Conservation (phyloP, 2,797 vertebrate species). For the Acanthurus leucopareius region DNA sequence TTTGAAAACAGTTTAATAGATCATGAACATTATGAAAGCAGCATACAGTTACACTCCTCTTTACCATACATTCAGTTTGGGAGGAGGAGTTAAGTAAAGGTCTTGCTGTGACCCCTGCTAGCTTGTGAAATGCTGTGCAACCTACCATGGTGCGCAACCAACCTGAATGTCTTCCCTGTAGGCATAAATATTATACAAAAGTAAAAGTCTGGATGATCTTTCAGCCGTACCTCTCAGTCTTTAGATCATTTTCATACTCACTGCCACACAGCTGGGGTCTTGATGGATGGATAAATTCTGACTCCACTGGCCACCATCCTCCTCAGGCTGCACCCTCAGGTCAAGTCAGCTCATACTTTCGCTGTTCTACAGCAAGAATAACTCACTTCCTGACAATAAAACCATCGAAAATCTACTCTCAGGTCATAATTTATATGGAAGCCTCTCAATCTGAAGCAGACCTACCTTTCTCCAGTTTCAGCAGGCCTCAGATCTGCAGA, state of each 20-base stretch:
- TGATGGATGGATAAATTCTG: conserved; percentile 53
- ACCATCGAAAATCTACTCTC: conserved; percentile 63
- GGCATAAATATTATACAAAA: conserved; percentile 36
- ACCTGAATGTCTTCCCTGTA: conserved; percentile 28
- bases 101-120: conserved; percentile 7
- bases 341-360: conserved; percentile 63
- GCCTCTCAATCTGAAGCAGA: conserved; percentile 62
- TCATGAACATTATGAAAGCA: not conserved
- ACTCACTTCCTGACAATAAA: conserved; percentile 72
- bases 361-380: conserved; percentile 68
- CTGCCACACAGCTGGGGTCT: conserved; percentile 53
- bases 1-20: not conserved
- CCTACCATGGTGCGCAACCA: conserved; percentile 12
- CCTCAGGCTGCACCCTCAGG: conserved; percentile 44
- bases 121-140: conserved; percentile 27
- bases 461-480: conserved; percentile 66
- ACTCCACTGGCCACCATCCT: conserved; percentile 24
- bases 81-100: not conserved
- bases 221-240: conserved; percentile 23
- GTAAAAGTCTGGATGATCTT: conserved; percentile 41
- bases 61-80: not conserved
- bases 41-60: not conserved
- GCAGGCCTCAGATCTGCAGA: conserved; percentile 65
- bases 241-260: conserved; percentile 43
- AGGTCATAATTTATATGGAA: conserved; percentile 65